Conservation (phyloP, 2,797 vertebrate species). For the Anisognathus igniventris region DNA sequence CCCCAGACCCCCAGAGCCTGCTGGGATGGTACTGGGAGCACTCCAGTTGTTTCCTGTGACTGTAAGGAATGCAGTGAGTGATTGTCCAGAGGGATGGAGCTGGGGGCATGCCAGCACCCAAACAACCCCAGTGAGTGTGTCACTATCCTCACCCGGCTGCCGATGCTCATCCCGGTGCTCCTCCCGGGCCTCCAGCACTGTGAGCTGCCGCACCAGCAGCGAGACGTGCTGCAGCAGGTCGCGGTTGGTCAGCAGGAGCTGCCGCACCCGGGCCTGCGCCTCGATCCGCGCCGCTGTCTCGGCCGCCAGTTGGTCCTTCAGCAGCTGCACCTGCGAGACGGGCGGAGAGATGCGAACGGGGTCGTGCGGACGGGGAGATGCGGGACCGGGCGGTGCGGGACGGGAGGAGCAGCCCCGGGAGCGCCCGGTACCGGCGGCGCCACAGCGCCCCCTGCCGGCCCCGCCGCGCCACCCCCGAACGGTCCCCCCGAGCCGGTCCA, state of each 20-base stretch:
- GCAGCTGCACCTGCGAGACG: slow-evolving; percentile 78
- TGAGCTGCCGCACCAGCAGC: slow-evolving; percentile 84
- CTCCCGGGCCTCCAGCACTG: slow-evolving; percentile 77
- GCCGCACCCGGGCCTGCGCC: slow-evolving; percentile 83
- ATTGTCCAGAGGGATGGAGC: not conserved
- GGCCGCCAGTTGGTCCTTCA: slow-evolving; percentile 84
- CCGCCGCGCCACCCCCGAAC: not conserved
- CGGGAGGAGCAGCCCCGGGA: not conserved
- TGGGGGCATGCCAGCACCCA: not conserved
- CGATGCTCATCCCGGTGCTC: slow-evolving; percentile 2
- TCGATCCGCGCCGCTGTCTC: slow-evolving; percentile 82
- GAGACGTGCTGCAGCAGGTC: slow-evolving; percentile 85
- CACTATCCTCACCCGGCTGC: slow-evolving; percentile 31
- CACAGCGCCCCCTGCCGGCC: slow-evolving; percentile 26
- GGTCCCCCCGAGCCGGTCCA: not conserved
- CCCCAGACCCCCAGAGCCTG: not conserved
- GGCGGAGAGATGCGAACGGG: not conserved
- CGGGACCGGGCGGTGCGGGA: not conserved
- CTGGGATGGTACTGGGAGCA: not conserved
- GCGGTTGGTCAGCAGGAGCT: slow-evolving; percentile 85
- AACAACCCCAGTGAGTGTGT: too few relatives aligned
- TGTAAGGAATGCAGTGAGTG: not conserved
- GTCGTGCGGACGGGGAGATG: accelerated
- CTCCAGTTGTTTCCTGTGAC: not conserved
- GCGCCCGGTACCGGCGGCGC: not conserved